Conservation (phyloP, 2,797 vertebrate genomes). For the Argya squamiceps region DNA sequence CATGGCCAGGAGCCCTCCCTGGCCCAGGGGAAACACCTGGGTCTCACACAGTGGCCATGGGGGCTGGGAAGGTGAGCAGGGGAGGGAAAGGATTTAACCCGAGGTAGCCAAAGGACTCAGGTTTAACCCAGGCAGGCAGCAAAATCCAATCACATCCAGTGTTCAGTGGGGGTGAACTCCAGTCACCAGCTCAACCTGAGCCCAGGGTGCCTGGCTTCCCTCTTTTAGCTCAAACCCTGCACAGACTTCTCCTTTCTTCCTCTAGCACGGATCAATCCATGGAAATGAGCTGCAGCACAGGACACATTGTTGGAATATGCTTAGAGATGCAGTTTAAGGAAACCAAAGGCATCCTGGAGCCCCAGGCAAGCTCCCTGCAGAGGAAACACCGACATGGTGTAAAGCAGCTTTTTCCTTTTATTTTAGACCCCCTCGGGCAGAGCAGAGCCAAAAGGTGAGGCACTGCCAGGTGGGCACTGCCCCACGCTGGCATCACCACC, state of each 20-base stretch:
- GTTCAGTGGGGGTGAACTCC: neutral
- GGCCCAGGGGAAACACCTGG: neutral
- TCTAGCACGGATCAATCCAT: neutral
- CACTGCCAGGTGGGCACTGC: neutral
- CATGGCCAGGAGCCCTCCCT: neutral
- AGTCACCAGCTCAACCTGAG: neutral
- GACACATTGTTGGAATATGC: neutral
- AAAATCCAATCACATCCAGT: neutral
- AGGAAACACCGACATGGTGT: neutral
- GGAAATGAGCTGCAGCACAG: neutral
- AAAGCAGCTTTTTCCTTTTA: neutral
- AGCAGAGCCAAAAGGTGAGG: neutral
- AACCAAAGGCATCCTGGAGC: neutral
- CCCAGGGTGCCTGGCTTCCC: neutral
- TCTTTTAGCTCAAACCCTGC: neutral
- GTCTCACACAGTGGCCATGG: rapidly evolving
- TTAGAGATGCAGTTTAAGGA: neutral
- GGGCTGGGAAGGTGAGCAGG: neutral
- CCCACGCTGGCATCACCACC: neutral
- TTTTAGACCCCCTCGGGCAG: neutral
- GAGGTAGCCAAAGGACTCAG: neutral
- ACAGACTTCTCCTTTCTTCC: neutral
- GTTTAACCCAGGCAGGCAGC: neutral
- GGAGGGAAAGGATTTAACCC: neutral
- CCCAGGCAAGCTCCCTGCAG: neutral